Evolutionary conservation across 2,797 vertebrate species (phyloP), one percentile per base, ranked within the genome.

Genomic region (Hypotaenidia philippensis): DNA sequence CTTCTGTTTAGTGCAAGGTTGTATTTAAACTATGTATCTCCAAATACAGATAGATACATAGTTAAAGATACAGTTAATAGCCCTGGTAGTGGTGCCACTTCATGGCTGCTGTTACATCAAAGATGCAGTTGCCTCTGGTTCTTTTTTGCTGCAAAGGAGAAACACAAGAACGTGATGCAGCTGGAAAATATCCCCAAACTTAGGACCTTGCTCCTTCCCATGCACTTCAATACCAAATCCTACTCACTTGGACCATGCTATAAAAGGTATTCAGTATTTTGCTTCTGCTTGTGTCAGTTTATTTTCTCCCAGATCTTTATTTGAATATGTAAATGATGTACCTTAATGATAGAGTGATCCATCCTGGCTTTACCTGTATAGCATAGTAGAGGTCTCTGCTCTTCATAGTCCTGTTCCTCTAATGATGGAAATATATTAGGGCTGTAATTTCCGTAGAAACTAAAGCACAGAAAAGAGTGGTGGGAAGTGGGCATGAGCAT

Each of bases 341-440:
- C 22, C 34, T 52, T 55, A 53, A 29, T 4, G 2, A 40, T 10
- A 22, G 16, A 55, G 9, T 5, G 32, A 29, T 44, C 15, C 1
- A 0, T 41, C 12, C 34, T 65, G 36, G 27, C 20, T 34, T 13
- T 74, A 36, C 13, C 21, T 70, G 16, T 36, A 26, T 1, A 52
- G 23, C 18, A 40, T 0, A 13, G n/a, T 9, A 32, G 3, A 45
- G 29, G 6, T 25, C 26, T 55, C 76, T 76, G 11, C 25, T 65
- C 22, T 64, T 47, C 29, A 1, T 4, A 52, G 15, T 34, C 57
- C 17, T 47, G 7, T n/a, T 72, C 44, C 29, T 34, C 38, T 63
- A 53, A 68, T 18, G 59, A 71, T 3, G 3, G 11, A 34, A 0
- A 0, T 9, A 22, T 3, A 4, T n/a, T 59, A 50, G 27, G 69